These are phyloP conservation scores for Tinea pellionella DNA, from an alignment of 2,888 invertebrate genomes.

Conservation along the genomic window DNA sequence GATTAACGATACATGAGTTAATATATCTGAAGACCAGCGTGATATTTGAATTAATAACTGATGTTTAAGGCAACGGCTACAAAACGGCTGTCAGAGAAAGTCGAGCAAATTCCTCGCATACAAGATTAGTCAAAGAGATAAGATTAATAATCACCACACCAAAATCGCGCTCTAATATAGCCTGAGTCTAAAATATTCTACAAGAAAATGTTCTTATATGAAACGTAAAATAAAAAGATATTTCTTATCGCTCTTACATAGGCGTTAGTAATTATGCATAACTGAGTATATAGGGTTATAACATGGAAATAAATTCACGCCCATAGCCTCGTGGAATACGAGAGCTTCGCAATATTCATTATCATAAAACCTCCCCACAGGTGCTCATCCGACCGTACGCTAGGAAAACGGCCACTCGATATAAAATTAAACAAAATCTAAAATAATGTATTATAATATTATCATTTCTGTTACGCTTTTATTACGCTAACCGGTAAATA, in stretches of 20 bases:
- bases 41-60: too few relatives aligned
- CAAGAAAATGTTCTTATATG: background rate
- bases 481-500: constrained; percentile 18
- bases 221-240: background rate
- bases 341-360: constrained; percentile 18
- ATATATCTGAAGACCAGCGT: too few relatives aligned
- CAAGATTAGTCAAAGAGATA: too few relatives aligned
- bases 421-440: constrained; percentile 19
- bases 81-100: too few relatives aligned
- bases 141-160: too few relatives aligned
- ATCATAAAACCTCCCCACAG: constrained; percentile 19
- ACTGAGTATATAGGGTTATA: constrained; percentile 6
- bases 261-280: background rate
- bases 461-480: constrained; percentile 30
- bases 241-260: background rate
- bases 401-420: constrained; percentile 16
- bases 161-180: too few relatives aligned
- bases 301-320: constrained; percentile 11
- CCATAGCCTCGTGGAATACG: background rate
- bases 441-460: constrained; percentile 15
- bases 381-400: constrained; percentile 15
- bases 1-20: too few relatives aligned
- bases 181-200: background rate
- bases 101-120: too few relatives aligned
- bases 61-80: too few relatives aligned